Percentiles rank a stretch among this genome's conserved stretches.
Evolutionary conservation across 1,140 invertebrate species (phyloP).

Genomic region (Odontomachus brunneus): DNA sequence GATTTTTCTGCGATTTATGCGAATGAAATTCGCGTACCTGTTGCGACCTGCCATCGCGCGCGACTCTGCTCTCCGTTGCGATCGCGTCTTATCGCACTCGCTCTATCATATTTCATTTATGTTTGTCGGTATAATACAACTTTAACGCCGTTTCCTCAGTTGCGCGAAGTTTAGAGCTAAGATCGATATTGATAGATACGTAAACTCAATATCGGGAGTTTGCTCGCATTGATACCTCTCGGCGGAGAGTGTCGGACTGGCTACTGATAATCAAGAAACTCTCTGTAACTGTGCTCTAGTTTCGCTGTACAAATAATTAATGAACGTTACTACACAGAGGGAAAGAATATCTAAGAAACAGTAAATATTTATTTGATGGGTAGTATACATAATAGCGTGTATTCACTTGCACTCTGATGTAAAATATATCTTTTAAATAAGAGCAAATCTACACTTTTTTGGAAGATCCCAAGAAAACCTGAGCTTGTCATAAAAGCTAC

Average conservation of each 20-base stretch:
- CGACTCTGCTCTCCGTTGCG: too few species aligned
- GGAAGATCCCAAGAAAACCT: too few species aligned
- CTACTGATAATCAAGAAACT: background rate
- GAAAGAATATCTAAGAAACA: too few species aligned
- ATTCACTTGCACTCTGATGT: too few species aligned
- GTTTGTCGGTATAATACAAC: background rate
- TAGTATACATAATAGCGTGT: too few species aligned
- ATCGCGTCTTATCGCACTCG: background rate
- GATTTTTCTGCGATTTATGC: background rate
- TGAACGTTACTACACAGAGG: too few species aligned
- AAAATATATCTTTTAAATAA: too few species aligned
- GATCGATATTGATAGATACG: background rate
- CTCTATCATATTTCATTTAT: background rate
- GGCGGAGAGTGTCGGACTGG: background rate
- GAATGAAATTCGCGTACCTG: constrained; percentile 6
- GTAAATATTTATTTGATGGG: too few species aligned
- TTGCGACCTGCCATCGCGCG: constrained; percentile 2
- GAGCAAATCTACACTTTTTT: too few species aligned
- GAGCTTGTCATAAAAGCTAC: too few species aligned
- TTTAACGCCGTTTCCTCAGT: background rate
- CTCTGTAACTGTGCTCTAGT: background rate
- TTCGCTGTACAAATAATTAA: background rate
- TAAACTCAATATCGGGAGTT: constrained; percentile 12
- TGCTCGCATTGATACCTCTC: background rate
- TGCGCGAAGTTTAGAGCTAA: constrained; percentile 11